These are phyloP conservation scores for Pseudopodoces humilis DNA, from an alignment of 2,113 vertebrate genomes.

Conservation along the genomic window DNA sequence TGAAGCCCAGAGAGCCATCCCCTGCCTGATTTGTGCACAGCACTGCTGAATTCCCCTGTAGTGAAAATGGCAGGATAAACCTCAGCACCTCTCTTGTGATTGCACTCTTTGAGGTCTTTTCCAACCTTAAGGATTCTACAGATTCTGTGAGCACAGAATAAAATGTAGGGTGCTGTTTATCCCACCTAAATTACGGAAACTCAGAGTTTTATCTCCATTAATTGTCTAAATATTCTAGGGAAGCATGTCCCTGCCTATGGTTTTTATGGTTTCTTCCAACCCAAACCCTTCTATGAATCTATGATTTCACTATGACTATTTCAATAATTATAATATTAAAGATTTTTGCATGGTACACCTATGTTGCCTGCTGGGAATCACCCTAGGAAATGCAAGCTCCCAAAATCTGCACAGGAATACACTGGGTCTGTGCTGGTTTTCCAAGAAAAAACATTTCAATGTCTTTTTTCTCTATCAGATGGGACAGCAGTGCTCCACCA, in stretches of 20 bases:
- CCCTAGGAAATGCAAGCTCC: neutral
- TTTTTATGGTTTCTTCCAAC: neutral
- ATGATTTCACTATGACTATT: neutral
- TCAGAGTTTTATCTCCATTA: neutral
- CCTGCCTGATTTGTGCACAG: neutral
- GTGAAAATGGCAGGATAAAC: neutral
- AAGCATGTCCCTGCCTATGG: neutral
- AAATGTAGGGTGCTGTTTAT: neutral
- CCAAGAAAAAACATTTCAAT: neutral
- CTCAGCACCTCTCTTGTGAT: neutral
- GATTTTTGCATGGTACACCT: neutral
- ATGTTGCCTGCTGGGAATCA: fast-evolving
- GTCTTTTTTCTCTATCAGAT: neutral
- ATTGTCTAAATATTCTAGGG: neutral
- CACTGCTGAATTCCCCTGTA: neutral
- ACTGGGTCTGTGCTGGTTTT: neutral
- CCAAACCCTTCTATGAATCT: neutral
- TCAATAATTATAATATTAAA: neutral
- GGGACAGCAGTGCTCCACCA: neutral
- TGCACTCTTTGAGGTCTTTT: fast-evolving
- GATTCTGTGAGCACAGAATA: neutral
- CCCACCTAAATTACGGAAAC: neutral
- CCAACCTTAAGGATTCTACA: neutral
- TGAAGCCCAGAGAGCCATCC: neutral
- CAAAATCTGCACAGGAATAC: neutral